Conservation (phyloP, 2,888 invertebrate genomes). For the Tipula unca region DNA sequence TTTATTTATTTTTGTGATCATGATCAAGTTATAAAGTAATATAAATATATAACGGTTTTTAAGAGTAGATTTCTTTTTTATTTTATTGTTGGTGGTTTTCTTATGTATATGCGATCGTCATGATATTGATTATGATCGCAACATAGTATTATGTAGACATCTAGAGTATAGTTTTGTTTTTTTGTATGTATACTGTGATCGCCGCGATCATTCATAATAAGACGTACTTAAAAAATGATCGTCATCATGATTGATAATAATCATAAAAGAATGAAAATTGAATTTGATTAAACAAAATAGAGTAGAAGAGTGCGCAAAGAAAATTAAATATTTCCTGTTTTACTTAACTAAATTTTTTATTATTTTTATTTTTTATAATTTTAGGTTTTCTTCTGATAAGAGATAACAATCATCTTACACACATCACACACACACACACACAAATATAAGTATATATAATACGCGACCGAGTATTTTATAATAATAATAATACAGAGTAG, state of each 20-base stretch:
- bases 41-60: background rate
- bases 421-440: background rate
- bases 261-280: background rate
- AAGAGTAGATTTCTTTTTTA: background rate
- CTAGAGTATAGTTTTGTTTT: background rate
- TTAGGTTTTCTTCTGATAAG: background rate
- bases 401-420: background rate
- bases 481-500: background rate
- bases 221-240: background rate
- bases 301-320: slow-evolving; percentile 8
- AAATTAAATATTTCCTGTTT: slow-evolving; percentile 14
- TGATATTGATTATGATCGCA: background rate
- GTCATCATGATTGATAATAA: background rate
- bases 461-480: background rate
- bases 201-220: background rate
- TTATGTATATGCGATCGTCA: background rate
- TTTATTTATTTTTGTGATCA: too few species aligned
- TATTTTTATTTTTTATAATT: background rate
- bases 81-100: background rate
- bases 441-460: too few species aligned
- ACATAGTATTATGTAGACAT: background rate
- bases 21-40: background rate
- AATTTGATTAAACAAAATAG: slow-evolving; percentile 8
- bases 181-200: background rate
- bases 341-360: background rate